Conservation (phyloP, 2,113 vertebrate genomes). For the Bagarius yarrelli region DNA sequence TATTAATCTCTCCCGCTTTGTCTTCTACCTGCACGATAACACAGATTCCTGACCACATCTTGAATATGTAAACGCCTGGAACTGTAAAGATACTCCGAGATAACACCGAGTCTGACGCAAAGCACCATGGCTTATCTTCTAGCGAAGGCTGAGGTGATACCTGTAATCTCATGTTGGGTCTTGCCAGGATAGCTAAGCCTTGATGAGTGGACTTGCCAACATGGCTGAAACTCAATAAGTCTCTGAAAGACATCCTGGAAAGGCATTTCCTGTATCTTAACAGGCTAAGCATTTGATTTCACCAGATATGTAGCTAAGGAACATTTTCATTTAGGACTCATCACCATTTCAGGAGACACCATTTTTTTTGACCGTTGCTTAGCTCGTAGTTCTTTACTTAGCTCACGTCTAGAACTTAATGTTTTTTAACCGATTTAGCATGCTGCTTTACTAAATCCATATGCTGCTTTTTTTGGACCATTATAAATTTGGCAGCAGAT, state of each 20-base stretch:
- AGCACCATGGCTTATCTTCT: not conserved
- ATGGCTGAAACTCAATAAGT: conserved; percentile 34
- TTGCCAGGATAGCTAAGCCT: not conserved
- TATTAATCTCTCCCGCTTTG: not conserved
- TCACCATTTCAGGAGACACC: not conserved
- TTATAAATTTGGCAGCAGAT: conserved; percentile 55
- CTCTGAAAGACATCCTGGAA: conserved; percentile 26
- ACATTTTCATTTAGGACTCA: not conserved
- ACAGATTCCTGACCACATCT: not conserved
- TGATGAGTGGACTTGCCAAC: conserved; percentile 6
- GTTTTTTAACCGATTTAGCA: not conserved
- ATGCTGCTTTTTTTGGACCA: conserved; percentile 34
- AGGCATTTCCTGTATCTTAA: conserved; percentile 1
- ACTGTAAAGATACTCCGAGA: not conserved
- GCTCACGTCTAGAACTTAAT: not conserved
- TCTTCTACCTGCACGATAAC: conserved; percentile 19
- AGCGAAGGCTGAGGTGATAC: not conserved
- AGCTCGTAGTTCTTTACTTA: not conserved
- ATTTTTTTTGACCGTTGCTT: not conserved
- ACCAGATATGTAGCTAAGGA: not conserved
- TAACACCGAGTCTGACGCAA: not conserved
- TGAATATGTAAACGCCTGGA: not conserved
- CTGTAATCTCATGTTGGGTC: not conserved
- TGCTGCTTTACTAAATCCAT: conserved; percentile 1
- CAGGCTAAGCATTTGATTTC: conserved; percentile 9